Evolutionary conservation across 2,888 invertebrate genomes (phyloP).

Genomic region (Lasioglossum marginatum): DNA sequence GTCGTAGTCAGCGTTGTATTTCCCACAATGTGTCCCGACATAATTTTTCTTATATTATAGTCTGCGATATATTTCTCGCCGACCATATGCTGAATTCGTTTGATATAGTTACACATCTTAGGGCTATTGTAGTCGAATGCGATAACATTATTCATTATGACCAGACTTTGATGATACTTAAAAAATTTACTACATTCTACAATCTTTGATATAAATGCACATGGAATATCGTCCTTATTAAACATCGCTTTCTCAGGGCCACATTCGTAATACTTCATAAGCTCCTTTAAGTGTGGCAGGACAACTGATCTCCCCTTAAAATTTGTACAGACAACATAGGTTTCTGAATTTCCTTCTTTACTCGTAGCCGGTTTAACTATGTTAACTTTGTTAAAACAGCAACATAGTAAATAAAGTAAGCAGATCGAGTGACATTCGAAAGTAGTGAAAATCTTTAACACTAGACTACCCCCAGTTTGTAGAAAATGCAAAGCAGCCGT

Average conservation of each 20-base stretch:
- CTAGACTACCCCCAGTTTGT: constrained; percentile 89
- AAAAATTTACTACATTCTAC: constrained; percentile 88
- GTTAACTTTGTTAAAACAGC: constrained; percentile 90
- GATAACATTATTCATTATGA: constrained; percentile 89
- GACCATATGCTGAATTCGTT: constrained; percentile 71
- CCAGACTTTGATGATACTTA: constrained; percentile 88
- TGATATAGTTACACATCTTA: constrained; percentile 68
- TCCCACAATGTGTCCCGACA: constrained; percentile 81
- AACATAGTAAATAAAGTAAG: constrained; percentile 91
- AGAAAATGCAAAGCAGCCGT: constrained; percentile 91
- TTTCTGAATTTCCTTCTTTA: constrained; percentile 97
- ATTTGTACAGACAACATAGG: constrained; percentile 91
- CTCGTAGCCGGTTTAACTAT: constrained; percentile 96
- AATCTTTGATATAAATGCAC: constrained; percentile 88
- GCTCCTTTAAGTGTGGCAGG: constrained; percentile 83
- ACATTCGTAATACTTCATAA: constrained; percentile 85
- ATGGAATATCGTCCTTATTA: constrained; percentile 86
- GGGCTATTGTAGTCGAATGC: constrained; percentile 85
- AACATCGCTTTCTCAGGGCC: constrained; percentile 86
- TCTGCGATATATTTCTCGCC: constrained; percentile 87
- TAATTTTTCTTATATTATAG: constrained; percentile 87
- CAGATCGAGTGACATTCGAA: constrained; percentile 93
- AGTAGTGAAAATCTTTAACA: constrained; percentile 96
- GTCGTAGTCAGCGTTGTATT: constrained; percentile 85
- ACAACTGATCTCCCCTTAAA: constrained; percentile 86